Evolutionary conservation across 2,888 invertebrate species (phyloP).

Genomic region (Neocrepidodera transversa): DNA sequence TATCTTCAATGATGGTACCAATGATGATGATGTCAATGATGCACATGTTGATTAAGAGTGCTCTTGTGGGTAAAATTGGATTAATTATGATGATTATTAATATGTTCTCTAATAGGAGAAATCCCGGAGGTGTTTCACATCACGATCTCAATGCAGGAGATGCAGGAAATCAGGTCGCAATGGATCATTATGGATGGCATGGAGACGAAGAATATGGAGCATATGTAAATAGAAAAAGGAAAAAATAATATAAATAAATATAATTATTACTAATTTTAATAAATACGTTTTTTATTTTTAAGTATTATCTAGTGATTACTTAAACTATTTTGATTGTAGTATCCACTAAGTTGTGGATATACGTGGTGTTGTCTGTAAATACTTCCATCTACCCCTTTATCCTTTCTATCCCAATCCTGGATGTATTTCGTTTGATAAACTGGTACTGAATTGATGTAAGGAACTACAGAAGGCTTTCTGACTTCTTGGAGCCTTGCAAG

Average conservation of each 20-base stretch:
- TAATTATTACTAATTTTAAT: not conserved
- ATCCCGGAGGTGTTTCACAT: conserved; percentile 49
- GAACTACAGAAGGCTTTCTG: conserved; percentile 42
- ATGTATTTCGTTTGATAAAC: conserved; percentile 38
- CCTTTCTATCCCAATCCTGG: conserved; percentile 43
- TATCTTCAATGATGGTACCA: conserved; percentile 75
- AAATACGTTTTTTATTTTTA: too few species aligned
- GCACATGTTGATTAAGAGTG: conserved; percentile 70
- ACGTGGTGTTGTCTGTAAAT: conserved; percentile 22
- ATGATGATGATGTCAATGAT: conserved; percentile 74
- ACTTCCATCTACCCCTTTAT: conserved; percentile 24
- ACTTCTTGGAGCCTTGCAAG: conserved; percentile 56
- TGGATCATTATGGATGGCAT: conserved; percentile 66
- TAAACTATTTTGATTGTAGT: conserved; percentile 5
- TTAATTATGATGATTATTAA: conserved; percentile 71
- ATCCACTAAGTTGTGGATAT: conserved; percentile 25
- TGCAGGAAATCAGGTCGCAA: conserved; percentile 38
- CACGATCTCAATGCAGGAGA: conserved; percentile 39
- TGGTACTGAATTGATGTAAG: conserved; percentile 36
- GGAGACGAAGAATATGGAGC: conserved; percentile 66
- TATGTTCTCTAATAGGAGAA: conserved; percentile 60
- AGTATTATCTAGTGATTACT: too few species aligned
- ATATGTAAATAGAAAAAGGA: conserved; percentile 60
- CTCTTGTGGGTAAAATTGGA: conserved; percentile 76
- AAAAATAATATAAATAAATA: conserved; percentile 16